Conservation (phyloP, 2,888 invertebrate species). For the Temnothorax ravouxi region DNA sequence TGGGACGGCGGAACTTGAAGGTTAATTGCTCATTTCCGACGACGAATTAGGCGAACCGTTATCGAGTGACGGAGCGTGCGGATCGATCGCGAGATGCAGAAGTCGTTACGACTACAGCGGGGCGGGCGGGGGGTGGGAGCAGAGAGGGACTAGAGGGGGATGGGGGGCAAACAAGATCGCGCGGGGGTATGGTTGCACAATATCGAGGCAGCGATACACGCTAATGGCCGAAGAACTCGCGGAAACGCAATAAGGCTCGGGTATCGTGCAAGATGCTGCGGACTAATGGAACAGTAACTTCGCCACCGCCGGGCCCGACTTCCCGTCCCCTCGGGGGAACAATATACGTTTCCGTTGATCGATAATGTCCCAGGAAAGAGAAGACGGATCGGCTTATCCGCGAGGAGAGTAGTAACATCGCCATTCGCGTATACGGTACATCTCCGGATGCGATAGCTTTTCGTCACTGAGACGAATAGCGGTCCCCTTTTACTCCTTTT, state of each 20-base stretch:
- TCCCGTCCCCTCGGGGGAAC: slow-evolving; percentile 39
- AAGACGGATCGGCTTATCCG: slow-evolving; percentile 51
- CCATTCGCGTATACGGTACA: neutral
- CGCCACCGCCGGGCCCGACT: slow-evolving; percentile 28
- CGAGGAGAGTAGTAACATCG: slow-evolving; percentile 38
- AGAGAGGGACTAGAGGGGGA: too few species aligned
- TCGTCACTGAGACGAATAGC: neutral
- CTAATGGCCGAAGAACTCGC: slow-evolving; percentile 56
- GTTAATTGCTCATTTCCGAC: slow-evolving; percentile 38
- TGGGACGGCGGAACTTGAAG: slow-evolving; percentile 9
- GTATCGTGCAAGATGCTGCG: slow-evolving; percentile 54
- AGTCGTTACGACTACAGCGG: neutral
- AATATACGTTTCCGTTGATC: slow-evolving; percentile 56
- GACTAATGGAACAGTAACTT: slow-evolving; percentile 57
- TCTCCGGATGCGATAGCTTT: slow-evolving; percentile 14
- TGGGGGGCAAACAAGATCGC: slow-evolving; percentile 30
- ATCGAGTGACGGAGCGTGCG: slow-evolving; percentile 26
- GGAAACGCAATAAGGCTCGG: slow-evolving; percentile 56
- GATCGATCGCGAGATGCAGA: slow-evolving; percentile 44
- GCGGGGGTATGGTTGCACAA: slow-evolving; percentile 41
- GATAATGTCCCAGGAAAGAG: slow-evolving; percentile 49
- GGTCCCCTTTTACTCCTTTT: too few species aligned
- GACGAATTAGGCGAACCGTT: slow-evolving; percentile 30
- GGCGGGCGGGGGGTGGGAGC: neutral
- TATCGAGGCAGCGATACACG: slow-evolving; percentile 46